These are phyloP conservation scores for human (Homo sapiens) DNA, from an alignment of 2,113 vertebrate species.

Conservation along the genomic window GRCh38 chr1:180788001-180788500, in stretches of 20 bases:
- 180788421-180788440: neutral
- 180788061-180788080: neutral
- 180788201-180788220: neutral
- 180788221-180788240: neutral
- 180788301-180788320: slow-evolving; percentile 17
- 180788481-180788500: neutral
- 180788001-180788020: neutral
- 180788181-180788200: neutral
- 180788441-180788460: neutral
- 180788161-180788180: neutral
- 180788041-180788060: neutral
- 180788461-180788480: neutral
- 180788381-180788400: neutral
- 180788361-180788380: neutral
- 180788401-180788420: neutral
- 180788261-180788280: neutral
- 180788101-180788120: neutral
- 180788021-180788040: neutral
- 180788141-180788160: neutral
- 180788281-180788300: neutral
- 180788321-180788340: neutral
- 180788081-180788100: neutral
- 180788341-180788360: neutral
- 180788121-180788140: neutral
- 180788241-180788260: neutral